phyloP scores from a whole-genome alignment of 2,888 invertebrate species.

The Hyles lineata region DNA sequence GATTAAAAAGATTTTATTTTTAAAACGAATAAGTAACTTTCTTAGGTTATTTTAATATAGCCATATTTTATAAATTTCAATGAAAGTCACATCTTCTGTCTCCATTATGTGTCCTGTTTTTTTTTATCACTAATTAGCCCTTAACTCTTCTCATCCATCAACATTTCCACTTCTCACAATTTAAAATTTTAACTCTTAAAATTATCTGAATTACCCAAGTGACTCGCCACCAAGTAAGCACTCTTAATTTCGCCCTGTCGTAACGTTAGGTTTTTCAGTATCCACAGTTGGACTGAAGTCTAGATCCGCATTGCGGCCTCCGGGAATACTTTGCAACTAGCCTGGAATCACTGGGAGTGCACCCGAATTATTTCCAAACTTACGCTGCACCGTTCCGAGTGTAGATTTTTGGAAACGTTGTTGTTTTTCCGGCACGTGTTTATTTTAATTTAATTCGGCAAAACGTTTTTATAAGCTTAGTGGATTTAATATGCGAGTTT shows the following conservation, averaged over 20 bases:
- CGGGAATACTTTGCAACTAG: conserved; percentile 23
- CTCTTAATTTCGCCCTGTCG: conserved; percentile 11
- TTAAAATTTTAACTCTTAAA: background rate
- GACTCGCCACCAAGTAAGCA: background rate
- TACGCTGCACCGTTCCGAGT: background rate
- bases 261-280: conserved; percentile 1
- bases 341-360: conserved; percentile 25
- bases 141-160: too few species aligned
- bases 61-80: too few species aligned
- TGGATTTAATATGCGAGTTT: background rate
- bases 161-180: background rate
- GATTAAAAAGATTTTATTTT: too few species aligned
- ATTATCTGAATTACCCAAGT: background rate
- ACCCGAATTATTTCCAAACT: conserved; percentile 28
- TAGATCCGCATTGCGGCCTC: conserved; percentile 28
- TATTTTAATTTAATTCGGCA: background rate
- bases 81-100: too few species aligned
- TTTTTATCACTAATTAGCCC: too few species aligned
- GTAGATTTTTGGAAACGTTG: conserved; percentile 6
- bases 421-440: background rate
- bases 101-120: too few species aligned
- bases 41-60: too few species aligned
- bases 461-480: background rate
- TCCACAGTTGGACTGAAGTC: conserved; percentile 9
- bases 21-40: too few species aligned